Evolutionary conservation across 2,113 vertebrate genomes (phyloP).

Genomic region (Platichthys stellatus): DNA sequence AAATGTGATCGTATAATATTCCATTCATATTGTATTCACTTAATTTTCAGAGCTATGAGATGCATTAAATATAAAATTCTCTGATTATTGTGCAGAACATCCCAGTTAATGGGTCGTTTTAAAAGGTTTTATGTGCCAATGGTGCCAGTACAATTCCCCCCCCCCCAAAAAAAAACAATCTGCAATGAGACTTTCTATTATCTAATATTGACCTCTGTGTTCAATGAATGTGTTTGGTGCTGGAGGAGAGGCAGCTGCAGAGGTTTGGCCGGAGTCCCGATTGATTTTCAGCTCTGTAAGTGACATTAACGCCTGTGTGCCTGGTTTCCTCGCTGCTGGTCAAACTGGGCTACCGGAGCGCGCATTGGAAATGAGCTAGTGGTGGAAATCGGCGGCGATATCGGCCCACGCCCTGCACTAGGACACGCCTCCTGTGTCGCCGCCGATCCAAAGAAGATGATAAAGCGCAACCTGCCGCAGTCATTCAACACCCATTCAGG

Average conservation of each 20-base stretch:
- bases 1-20: not conserved
- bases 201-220: slow-evolving; percentile 21
- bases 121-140: not conserved
- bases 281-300: slow-evolving; percentile 60
- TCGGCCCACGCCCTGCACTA: slow-evolving; percentile 35
- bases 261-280: slow-evolving; percentile 47
- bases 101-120: slow-evolving; percentile 1
- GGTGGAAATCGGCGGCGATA: slow-evolving; percentile 48
- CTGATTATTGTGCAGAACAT: too few species aligned
- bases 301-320: slow-evolving; percentile 44
- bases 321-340: slow-evolving; percentile 31
- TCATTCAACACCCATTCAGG: slow-evolving; percentile 46
- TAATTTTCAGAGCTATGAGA: too few species aligned
- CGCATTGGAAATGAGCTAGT: slow-evolving; percentile 58
- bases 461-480: slow-evolving; percentile 40
- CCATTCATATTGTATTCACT: too few species aligned
- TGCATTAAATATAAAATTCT: too few species aligned
- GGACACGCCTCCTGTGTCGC: slow-evolving; percentile 35
- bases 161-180: not conserved
- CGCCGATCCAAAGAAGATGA: slow-evolving; percentile 39
- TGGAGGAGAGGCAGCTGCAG: slow-evolving; percentile 52
- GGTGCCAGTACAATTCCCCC: not conserved
- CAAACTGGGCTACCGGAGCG: slow-evolving; percentile 41
- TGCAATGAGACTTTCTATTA: slow-evolving; percentile 17
- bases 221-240: slow-evolving; percentile 36